phyloP scores from a whole-genome alignment of 2,113 vertebrate genomes.

The Scophthalmus maximus region DNA sequence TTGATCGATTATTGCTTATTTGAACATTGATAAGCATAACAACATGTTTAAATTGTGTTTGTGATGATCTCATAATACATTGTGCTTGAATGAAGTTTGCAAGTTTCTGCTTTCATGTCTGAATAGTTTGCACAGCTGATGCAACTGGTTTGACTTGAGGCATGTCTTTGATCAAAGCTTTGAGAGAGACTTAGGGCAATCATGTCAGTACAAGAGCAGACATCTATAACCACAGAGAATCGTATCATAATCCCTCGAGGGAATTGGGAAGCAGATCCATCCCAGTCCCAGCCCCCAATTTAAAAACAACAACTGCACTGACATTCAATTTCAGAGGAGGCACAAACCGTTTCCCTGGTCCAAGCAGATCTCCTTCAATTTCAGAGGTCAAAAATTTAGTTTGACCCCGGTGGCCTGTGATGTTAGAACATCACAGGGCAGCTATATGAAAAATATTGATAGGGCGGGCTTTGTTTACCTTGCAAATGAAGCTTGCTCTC shows the following conservation, averaged over 20 bases:
- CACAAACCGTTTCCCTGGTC: constrained; percentile 18
- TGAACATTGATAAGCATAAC: no score
- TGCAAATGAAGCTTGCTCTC: constrained; percentile 99
- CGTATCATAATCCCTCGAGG: constrained; percentile 25
- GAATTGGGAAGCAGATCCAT: constrained; percentile 45
- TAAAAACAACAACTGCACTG: constrained; percentile 63
- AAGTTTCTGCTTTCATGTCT: constrained; percentile 15
- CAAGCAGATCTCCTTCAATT: constrained; percentile 18
- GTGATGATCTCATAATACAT: not conserved
- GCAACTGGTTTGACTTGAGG: constrained; percentile 30
- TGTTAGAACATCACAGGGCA: constrained; percentile 17
- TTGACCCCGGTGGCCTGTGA: constrained; percentile 24
- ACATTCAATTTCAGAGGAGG: constrained; percentile 43
- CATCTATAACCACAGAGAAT: constrained; percentile 54
- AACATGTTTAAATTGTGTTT: no score
- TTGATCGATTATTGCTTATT: no score
- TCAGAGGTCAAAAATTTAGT: constrained; percentile 34
- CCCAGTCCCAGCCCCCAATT: constrained; percentile 38
- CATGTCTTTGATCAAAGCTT: constrained; percentile 52
- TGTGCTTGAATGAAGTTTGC: no score
- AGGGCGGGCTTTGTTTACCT: constrained; percentile 85
- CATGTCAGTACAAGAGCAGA: constrained; percentile 40
- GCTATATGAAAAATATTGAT: constrained; percentile 23
- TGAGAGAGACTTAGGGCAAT: constrained; percentile 37
- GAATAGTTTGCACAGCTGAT: constrained; percentile 27